Base-by-base conservation (phyloP, 1,140 invertebrate genomes). In the Stenopsyche tienmushanensis region DNA sequence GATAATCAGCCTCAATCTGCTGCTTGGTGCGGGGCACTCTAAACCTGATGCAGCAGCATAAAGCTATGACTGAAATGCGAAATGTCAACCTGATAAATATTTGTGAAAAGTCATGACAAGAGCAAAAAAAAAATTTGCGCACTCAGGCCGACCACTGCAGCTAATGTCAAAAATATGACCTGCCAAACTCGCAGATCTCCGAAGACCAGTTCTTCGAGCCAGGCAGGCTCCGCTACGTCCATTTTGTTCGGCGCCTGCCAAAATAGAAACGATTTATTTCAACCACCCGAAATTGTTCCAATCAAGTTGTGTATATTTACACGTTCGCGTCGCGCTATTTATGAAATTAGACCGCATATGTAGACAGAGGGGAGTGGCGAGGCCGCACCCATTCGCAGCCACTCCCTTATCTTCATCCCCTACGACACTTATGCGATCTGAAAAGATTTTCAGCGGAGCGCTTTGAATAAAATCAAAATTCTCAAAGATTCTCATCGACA, bases 1-100 rank as follows among this genome's bases (percentile, higher is more conserved):
- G 85, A 76, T 91, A 93, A 78, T 96, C 91, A 0, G 91, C 92
- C 75, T 96, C 92, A 52, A 96, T 96, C 76, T 96, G 92, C 77
- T 96, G 93, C 74, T 95, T 96, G 0, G 93, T 96, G 21, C 93
- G 83, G 1, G 93, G 93, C 69, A 96, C 89, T 24, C 93, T 85
- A 73, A 94, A 92, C 59, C 89, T 87, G 50, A 93, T 84, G 71
- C 93, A 93, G 72, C 93, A 95, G 72, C 92, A 95, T 49, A 94
- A 74, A 67, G 91, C 85, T 59, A 95, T 87, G 49, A 90, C 86
- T 87, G 45, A 0, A 77, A 75, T 52, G 49, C 21, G 45, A 42
- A 17, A 10, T 15, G 24, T 8, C 17, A 13, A n/a, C n/a, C n/a
- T n/a, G n/a, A n/a, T n/a, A n/a, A n/a, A n/a, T n/a, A n/a, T n/a